These are phyloP conservation scores for Tiliacea citrago DNA, from an alignment of 2,888 invertebrate species.

Conservation along the genomic window DNA sequence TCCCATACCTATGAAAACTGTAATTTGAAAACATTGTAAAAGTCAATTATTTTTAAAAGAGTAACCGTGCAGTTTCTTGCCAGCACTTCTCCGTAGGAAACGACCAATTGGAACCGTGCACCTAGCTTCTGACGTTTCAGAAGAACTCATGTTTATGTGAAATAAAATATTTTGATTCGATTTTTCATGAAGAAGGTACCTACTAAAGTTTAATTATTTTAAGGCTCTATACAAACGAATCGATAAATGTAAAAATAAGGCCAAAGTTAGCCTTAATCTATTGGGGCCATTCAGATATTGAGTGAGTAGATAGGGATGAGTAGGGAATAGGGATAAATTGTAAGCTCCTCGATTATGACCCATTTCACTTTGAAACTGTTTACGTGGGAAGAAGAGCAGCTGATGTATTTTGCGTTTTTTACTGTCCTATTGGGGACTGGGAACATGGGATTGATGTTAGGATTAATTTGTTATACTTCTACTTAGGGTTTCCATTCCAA, in stretches of 20 bases:
- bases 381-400: constrained; percentile 44
- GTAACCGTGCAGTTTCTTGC: no score
- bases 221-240: constrained; percentile 16
- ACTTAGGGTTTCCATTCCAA: neutral
- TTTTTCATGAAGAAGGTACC: neutral
- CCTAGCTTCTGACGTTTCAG: no score
- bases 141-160: no score
- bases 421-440: neutral
- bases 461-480: constrained; percentile 1
- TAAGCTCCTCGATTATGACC: constrained; percentile 26
- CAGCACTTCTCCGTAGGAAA: no score
- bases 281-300: constrained; percentile 3
- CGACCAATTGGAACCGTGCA: no score
- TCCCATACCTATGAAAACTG: no score
- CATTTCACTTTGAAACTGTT: constrained; percentile 37
- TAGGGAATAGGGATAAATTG: constrained; percentile 18
- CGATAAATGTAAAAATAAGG: neutral
- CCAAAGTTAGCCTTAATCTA: neutral
- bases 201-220: neutral
- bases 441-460: neutral
- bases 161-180: no score
- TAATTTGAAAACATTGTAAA: no score
- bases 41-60: no score
- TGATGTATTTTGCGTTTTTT: constrained; percentile 35
- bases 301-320: constrained; percentile 13